Conservation (phyloP, 2,797 vertebrate genomes). For the Buceros bicornis region DNA sequence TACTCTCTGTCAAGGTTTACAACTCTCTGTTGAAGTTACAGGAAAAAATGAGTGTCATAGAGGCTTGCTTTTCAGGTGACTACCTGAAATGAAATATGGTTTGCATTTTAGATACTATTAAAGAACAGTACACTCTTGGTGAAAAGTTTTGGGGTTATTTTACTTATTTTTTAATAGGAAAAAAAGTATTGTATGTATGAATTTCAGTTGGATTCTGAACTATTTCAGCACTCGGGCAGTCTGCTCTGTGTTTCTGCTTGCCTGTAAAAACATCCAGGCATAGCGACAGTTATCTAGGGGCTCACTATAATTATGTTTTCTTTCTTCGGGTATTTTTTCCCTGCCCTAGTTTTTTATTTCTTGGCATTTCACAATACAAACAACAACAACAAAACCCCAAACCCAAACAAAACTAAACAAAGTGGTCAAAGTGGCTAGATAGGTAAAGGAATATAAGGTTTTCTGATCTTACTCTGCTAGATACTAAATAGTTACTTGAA, state of each 20-base stretch:
- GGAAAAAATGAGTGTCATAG: neutral
- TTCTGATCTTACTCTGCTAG: neutral
- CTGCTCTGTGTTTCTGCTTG: neutral
- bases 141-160: neutral
- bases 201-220: neutral
- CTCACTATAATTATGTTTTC: neutral
- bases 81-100: fast-evolving
- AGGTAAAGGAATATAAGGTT: neutral
- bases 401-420: no score
- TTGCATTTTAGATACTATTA: neutral
- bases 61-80: neutral
- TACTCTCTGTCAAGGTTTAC: fast-evolving
- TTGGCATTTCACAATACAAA: neutral
- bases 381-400: no score
- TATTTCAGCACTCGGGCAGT: neutral
- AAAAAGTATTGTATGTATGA: neutral
- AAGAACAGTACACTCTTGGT: neutral
- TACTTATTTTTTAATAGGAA: neutral
- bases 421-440: neutral
- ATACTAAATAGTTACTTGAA: neutral
- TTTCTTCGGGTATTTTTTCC: neutral
- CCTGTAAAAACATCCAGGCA: neutral
- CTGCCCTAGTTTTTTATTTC: neutral
- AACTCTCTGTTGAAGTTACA: neutral
- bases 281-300: neutral